Percentiles rank a stretch among this genome's conserved stretches.
phyloP scores from a whole-genome alignment of 2,888 invertebrate species.

The Cyclophora punctaria region DNA sequence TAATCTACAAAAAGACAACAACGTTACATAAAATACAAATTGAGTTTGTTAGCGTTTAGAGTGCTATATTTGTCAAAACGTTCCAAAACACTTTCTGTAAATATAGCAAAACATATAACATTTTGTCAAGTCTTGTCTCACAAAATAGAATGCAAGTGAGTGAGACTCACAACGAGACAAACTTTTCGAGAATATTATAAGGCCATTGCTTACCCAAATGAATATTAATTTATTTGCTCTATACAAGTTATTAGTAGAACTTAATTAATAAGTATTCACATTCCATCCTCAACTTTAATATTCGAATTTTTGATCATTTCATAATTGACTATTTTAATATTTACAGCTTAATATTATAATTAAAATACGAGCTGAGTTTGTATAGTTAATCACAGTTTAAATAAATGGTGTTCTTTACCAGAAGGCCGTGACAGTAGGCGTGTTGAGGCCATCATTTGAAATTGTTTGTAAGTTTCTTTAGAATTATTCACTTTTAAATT shows the following conservation, averaged over 20 bases:
- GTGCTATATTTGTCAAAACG: too few relatives aligned
- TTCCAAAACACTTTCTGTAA: too few relatives aligned
- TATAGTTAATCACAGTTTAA: constrained; percentile 68
- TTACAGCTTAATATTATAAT: constrained; percentile 34
- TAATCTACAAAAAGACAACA: constrained; percentile 59
- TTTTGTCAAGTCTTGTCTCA: too few relatives aligned
- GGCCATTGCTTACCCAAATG: constrained; percentile 16
- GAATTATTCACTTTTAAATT: constrained; percentile 37
- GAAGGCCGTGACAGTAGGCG: constrained; percentile 54
- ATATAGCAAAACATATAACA: too few relatives aligned
- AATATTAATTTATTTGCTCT: constrained; percentile 15
- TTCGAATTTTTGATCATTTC: constrained; percentile 40
- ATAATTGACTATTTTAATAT: constrained; percentile 45
- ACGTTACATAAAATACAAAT: constrained; percentile 54
- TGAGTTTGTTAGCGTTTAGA: constrained; percentile 35
- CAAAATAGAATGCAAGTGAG: too few relatives aligned
- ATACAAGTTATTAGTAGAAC: constrained; percentile 28
- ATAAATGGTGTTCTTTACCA: constrained; percentile 53
- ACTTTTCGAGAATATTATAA: constrained; percentile 14
- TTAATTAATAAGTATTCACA: constrained; percentile 14
- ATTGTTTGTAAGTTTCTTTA: constrained; percentile 23
- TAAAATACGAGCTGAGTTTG: constrained; percentile 55
- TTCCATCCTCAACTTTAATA: constrained; percentile 25
- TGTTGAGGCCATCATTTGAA: constrained; percentile 44
- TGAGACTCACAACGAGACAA: neutral